phyloP scores from a whole-genome alignment of 1,140 invertebrate species.

The Heliconius hermathena region DNA sequence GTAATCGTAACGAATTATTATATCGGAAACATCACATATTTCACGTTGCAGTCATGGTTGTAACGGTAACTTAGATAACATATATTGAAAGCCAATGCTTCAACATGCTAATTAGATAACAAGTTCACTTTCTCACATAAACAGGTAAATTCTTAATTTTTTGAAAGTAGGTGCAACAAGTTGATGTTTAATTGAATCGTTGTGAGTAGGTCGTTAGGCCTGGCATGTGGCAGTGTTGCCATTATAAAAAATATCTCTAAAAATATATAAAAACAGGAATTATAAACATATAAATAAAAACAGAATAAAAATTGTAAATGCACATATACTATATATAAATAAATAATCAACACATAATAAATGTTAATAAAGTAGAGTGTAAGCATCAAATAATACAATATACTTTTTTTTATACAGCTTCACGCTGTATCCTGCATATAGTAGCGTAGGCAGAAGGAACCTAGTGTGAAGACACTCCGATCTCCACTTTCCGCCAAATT shows the following conservation, averaged over 20 bases:
- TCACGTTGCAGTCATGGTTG: constrained; percentile 52
- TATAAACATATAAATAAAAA: too few species aligned
- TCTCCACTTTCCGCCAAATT: too few species aligned
- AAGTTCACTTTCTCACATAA: constrained; percentile 73
- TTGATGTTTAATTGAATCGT: constrained; percentile 46
- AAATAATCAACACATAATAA: too few species aligned
- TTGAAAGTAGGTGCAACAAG: constrained; percentile 79
- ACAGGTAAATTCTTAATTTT: constrained; percentile 65
- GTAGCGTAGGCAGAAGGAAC: too few species aligned
- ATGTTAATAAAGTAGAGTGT: too few species aligned
- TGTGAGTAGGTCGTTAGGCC: constrained; percentile 46
- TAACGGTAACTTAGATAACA: constrained; percentile 72
- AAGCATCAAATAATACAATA: too few species aligned
- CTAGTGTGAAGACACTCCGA: too few species aligned
- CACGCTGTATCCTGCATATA: too few species aligned
- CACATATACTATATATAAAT: too few species aligned
- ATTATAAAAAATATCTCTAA: background rate
- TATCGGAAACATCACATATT: constrained; percentile 64
- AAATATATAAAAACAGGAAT: too few species aligned
- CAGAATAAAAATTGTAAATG: too few species aligned
- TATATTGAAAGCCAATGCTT: constrained; percentile 47
- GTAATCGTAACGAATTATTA: constrained; percentile 60
- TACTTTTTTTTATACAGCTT: too few species aligned
- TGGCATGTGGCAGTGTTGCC: constrained; percentile 21
- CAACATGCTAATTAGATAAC: constrained; percentile 60